These are phyloP conservation scores for Hormiphora californensis DNA, from an alignment of 37 sponge, comb jelly and placozoan genomes.

Conservation along the genomic window DNA sequence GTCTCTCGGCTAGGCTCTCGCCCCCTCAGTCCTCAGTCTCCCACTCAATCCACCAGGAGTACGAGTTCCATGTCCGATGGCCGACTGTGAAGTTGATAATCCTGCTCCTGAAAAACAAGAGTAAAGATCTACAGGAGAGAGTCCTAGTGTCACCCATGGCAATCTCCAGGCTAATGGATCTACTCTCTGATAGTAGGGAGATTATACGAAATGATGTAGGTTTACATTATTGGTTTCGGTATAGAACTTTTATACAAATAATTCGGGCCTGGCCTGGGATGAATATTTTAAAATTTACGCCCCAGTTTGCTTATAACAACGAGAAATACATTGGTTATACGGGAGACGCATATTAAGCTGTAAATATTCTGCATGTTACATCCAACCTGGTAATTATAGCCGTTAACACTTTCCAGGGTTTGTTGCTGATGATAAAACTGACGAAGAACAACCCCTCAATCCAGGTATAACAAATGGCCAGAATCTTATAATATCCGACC, in stretches of 20 bases:
- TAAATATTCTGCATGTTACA: too few relatives aligned
- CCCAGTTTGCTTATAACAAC: too few relatives aligned
- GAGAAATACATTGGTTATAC: too few relatives aligned
- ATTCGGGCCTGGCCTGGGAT: too few relatives aligned
- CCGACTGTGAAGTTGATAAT: conserved; percentile 67
- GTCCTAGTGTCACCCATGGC: conserved; percentile 59
- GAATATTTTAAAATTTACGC: too few relatives aligned
- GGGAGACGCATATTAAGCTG: too few relatives aligned
- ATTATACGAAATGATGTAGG: conserved; percentile 78
- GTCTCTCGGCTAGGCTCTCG: not conserved
- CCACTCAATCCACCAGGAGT: conserved; percentile 62
- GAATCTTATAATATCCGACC: too few relatives aligned
- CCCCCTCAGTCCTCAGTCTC: not conserved
- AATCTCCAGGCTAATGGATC: conserved; percentile 75
- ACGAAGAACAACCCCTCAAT: conserved; percentile 74
- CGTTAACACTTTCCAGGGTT: conserved; percentile 56
- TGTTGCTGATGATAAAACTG: conserved; percentile 70
- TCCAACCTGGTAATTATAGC: too few relatives aligned
- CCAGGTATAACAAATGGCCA: conserved; percentile 47
- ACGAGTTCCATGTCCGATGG: conserved; percentile 77
- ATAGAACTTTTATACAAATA: too few relatives aligned
- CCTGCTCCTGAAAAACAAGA: conserved; percentile 57
- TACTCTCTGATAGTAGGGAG: conserved; percentile 76
- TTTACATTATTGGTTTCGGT: not conserved
- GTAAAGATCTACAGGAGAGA: conserved; percentile 61